These are phyloP conservation scores for Dolomedes plantarius DNA, from an alignment of 2,888 invertebrate species.

Conservation along the genomic window DNA sequence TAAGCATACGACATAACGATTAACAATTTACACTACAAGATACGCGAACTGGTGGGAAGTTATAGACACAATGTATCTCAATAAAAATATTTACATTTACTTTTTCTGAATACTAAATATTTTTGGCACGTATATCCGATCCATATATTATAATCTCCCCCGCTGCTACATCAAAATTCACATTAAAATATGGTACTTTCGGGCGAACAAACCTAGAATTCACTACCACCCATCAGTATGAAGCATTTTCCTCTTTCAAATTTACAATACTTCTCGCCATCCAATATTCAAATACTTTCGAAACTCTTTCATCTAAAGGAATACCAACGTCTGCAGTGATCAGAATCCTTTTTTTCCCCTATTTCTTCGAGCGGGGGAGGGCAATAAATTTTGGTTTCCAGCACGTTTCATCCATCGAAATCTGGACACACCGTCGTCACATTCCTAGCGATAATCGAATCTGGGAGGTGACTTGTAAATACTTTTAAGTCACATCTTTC, in stretches of 20 bases:
- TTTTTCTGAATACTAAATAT: no score
- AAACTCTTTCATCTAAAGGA: not conserved
- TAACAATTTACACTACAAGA: no score
- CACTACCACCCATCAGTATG: not conserved
- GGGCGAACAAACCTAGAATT: no score
- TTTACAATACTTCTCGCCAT: not conserved
- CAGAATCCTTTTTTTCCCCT: not conserved
- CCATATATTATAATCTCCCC: no score
- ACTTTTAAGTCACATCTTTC: conserved; percentile 6
- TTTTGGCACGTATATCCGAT: no score
- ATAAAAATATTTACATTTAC: no score
- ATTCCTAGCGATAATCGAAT: conserved; percentile 7
- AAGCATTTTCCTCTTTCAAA: not conserved
- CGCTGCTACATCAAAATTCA: no score
- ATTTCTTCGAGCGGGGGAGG: not conserved
- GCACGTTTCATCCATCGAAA: not conserved
- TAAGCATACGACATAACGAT: no score
- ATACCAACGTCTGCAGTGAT: not conserved
- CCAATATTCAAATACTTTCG: no score
- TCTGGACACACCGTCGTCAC: conserved; percentile 9
- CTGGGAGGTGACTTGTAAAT: conserved; percentile 5
- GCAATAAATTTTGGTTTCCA: conserved; percentile 13
- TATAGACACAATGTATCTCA: no score
- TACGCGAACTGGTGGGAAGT: no score
- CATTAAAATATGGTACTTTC: no score